These are phyloP conservation scores for Camponotus fellah DNA, from an alignment of 2,888 invertebrate genomes.

Conservation along the genomic window DNA sequence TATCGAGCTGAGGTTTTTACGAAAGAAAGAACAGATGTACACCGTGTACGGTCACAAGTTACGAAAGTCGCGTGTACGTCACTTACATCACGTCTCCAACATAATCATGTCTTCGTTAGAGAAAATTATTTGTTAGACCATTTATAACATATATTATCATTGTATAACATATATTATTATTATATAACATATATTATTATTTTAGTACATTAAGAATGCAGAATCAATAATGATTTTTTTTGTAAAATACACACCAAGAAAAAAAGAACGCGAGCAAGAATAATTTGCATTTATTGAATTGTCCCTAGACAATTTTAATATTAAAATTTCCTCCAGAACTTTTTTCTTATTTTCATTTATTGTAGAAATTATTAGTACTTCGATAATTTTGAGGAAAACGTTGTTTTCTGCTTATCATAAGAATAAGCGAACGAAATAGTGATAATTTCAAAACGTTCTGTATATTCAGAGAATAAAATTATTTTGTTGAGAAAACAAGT, in stretches of 20 bases:
- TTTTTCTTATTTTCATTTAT: neutral
- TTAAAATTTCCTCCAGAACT: neutral
- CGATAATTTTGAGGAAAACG: neutral
- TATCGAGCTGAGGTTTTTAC: constrained; percentile 42
- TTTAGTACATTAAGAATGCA: neutral
- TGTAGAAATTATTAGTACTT: neutral
- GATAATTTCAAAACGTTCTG: neutral
- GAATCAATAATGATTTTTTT: neutral
- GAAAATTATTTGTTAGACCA: neutral
- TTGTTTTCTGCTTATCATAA: neutral
- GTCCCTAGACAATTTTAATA: neutral
- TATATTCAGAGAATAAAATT: constrained; percentile 22
- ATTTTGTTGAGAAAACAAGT: neutral
- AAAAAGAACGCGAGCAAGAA: neutral
- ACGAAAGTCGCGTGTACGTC: constrained; percentile 21
- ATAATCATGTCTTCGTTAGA: neutral
- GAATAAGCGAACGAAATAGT: neutral
- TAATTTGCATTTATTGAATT: neutral
- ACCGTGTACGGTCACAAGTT: constrained; percentile 23
- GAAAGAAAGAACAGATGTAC: constrained; percentile 27
- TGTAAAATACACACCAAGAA: neutral
- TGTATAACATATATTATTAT: neutral
- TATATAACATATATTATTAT: neutral
- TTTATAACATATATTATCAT: neutral
- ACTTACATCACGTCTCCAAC: neutral